Percentiles rank a stretch among this genome's conserved stretches.
These are phyloP conservation scores for Conistra vaccinii DNA, from an alignment of 2,888 invertebrate genomes.

Conservation along the genomic window DNA sequence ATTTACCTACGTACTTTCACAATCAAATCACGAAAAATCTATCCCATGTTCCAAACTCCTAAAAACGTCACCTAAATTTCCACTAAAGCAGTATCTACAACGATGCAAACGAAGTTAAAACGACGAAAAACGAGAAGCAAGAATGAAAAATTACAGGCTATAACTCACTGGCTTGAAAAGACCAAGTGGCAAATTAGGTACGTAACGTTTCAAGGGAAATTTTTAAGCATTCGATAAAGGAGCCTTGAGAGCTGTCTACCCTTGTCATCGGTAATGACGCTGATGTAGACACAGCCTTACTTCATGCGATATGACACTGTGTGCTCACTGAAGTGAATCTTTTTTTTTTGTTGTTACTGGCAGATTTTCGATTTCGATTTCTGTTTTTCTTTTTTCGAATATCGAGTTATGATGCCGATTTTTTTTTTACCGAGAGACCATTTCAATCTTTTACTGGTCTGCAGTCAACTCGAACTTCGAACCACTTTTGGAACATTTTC, in stretches of 20 bases:
- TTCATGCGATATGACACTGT: slow-evolving; percentile 54
- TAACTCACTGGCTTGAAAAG: slow-evolving; percentile 77
- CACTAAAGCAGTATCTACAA: slow-evolving; percentile 59
- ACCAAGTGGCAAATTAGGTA: slow-evolving; percentile 79
- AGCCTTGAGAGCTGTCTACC: slow-evolving; percentile 62
- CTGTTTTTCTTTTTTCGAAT: slow-evolving; percentile 49
- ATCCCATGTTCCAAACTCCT: background rate
- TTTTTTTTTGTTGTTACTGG: slow-evolving; percentile 51
- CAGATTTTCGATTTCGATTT: slow-evolving; percentile 32
- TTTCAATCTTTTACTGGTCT: background rate
- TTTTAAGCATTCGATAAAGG: slow-evolving; percentile 79
- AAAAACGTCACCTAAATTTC: slow-evolving; percentile 49
- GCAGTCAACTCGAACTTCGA: background rate
- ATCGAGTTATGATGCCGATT: background rate
- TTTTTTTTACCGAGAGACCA: background rate
- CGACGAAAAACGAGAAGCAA: slow-evolving; percentile 68
- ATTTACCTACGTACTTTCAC: background rate
- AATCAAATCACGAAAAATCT: slow-evolving; percentile 21
- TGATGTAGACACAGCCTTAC: slow-evolving; percentile 62
- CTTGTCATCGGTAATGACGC: slow-evolving; percentile 66
- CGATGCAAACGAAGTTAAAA: slow-evolving; percentile 70
- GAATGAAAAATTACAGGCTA: slow-evolving; percentile 76
- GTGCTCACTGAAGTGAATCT: slow-evolving; percentile 48
- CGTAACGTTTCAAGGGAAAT: slow-evolving; percentile 67
- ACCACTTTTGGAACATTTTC: too few species aligned